phyloP scores from a whole-genome alignment of 2,888 invertebrate genomes.

The Eupeodes luniger region DNA sequence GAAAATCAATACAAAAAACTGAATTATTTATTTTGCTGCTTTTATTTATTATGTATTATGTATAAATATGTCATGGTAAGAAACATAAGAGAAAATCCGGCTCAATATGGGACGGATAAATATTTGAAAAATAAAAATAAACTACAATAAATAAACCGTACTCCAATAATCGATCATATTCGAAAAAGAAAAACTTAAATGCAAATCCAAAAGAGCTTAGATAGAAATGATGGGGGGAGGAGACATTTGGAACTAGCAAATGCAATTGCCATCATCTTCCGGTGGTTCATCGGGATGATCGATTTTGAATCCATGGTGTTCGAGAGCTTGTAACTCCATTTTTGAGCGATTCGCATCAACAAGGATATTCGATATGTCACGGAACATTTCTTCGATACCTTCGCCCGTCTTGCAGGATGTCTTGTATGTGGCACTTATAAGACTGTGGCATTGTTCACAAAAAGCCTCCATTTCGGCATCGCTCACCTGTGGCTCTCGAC shows the following conservation, averaged over 20 bases:
- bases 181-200: background rate
- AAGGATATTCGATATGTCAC: conserved; percentile 92
- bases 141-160: conserved; percentile 42
- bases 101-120: conserved; percentile 52
- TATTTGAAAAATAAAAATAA: conserved; percentile 36
- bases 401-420: conserved; percentile 95
- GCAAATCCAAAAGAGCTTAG: background rate
- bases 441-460: conserved; percentile 95
- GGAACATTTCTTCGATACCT: conserved; percentile 96
- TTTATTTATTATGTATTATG: conserved; percentile 38
- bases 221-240: background rate
- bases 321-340: conserved; percentile 91
- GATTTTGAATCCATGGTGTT: conserved; percentile 91
- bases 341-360: conserved; percentile 92
- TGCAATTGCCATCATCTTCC: conserved; percentile 81
- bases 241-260: conserved; percentile 80
- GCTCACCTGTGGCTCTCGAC: conserved; percentile 89
- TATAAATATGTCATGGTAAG: conserved; percentile 45
- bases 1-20: conserved; percentile 59
- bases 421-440: conserved; percentile 94
- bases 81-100: conserved; percentile 44
- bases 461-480: conserved; percentile 95
- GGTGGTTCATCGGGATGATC: conserved; percentile 87
- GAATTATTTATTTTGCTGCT: conserved; percentile 44
- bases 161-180: conserved; percentile 8